These are phyloP conservation scores for Papilio dardanus DNA, from an alignment of 1,140 invertebrate species.

Conservation along the genomic window DNA sequence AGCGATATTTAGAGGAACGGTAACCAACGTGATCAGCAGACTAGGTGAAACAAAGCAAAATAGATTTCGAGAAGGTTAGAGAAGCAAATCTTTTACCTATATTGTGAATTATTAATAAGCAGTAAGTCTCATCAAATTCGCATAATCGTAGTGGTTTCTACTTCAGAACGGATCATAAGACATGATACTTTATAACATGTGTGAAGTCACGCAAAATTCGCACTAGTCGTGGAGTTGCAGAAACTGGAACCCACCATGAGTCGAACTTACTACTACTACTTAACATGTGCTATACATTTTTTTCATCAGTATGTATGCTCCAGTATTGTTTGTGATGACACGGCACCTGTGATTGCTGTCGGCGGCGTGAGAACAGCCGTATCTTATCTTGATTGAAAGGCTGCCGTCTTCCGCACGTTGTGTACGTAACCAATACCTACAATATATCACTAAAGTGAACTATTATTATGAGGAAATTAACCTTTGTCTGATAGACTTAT, in stretches of 20 bases:
- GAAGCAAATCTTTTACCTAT: too few relatives aligned
- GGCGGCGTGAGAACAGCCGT: constrained; percentile 6
- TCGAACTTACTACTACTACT: too few relatives aligned
- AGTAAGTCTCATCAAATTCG: neutral
- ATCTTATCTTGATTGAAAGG: constrained; percentile 25
- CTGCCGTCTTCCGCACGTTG: neutral
- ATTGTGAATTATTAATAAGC: neutral
- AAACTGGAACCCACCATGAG: too few relatives aligned
- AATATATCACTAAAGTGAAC: neutral
- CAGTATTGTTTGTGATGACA: constrained; percentile 7
- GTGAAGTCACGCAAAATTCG: too few relatives aligned
- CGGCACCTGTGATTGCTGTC: constrained; percentile 6
- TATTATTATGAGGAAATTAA: neutral
- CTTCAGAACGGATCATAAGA: neutral
- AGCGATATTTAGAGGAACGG: neutral
- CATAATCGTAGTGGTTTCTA: neutral
- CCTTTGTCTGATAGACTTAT: neutral
- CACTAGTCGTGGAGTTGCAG: too few relatives aligned
- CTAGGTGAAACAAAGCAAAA: neutral
- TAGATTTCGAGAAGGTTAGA: neutral
- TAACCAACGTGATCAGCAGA: too few relatives aligned
- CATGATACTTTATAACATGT: too few relatives aligned
- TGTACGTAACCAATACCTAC: constrained; percentile 1
- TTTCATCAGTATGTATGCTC: neutral
- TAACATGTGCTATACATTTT: neutral